phyloP scores from a whole-genome alignment of 2,797 vertebrate genomes.

The Rhinophrynus dorsalis region DNA sequence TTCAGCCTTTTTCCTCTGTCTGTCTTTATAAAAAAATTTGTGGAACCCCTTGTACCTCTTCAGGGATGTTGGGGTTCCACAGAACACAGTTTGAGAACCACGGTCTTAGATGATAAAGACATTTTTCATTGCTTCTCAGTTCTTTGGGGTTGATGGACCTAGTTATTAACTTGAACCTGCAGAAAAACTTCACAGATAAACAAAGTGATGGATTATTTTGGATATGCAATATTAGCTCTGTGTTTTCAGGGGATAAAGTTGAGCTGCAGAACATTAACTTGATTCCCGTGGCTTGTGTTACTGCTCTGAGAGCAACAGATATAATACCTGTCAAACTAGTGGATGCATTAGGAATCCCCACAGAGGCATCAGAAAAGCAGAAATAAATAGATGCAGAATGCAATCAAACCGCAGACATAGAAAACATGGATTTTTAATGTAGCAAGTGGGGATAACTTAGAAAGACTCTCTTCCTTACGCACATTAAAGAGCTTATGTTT shows the following conservation, averaged over 20 bases:
- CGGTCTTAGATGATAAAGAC: no score
- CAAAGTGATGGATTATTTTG: not conserved
- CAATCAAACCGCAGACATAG: not conserved
- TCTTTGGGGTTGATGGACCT: no score
- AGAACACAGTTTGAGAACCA: no score
- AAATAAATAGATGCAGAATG: not conserved
- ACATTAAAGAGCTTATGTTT: not conserved
- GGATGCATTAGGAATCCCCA: not conserved
- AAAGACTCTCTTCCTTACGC: not conserved
- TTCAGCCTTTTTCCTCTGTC: no score
- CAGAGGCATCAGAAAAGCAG: not conserved
- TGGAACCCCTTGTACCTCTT: no score
- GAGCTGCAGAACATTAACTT: not conserved
- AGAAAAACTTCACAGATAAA: not conserved
- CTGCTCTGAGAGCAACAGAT: not conserved
- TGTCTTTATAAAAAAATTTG: no score
- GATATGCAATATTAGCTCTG: not conserved
- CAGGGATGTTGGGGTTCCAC: no score
- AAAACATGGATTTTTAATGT: not conserved
- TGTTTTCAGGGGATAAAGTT: not conserved
- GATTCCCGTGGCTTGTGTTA: not conserved
- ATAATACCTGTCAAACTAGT: slow-evolving; percentile 1
- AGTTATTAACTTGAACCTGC: not conserved
- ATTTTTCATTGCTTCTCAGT: no score
- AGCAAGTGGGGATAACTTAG: not conserved